Evolutionary conservation across 2,888 invertebrate genomes (phyloP).

Genomic region (Cryptocephalus primarius): DNA sequence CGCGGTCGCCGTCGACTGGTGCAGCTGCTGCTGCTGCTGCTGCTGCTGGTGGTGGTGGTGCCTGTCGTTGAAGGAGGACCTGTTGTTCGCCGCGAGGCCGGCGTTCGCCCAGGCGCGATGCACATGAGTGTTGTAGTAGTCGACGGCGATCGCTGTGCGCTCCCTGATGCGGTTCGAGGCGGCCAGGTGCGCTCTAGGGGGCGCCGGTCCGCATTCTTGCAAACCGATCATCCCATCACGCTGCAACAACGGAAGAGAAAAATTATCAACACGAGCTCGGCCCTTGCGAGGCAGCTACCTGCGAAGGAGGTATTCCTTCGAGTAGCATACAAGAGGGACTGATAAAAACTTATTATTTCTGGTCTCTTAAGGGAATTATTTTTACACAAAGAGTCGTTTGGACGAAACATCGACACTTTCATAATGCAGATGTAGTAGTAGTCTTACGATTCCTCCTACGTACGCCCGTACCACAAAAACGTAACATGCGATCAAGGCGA

Average conservation of each 20-base stretch:
- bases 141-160: slow-evolving; percentile 41
- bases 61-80: slow-evolving; percentile 33
- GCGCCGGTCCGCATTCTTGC: slow-evolving; percentile 39
- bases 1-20: slow-evolving; percentile 1
- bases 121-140: slow-evolving; percentile 44
- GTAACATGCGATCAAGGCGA: no score
- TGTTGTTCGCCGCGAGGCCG: slow-evolving; percentile 33
- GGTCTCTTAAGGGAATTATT: no score
- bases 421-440: no score
- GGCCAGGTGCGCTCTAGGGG: slow-evolving; percentile 33
- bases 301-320: no score
- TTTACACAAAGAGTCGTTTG: no score
- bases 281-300: no score
- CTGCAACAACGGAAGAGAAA: slow-evolving; percentile 24
- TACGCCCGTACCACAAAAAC: no score
- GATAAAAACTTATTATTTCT: no score
- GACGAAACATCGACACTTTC: no score
- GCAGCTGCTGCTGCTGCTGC: slow-evolving; percentile 20
- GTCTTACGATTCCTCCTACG: no score
- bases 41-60: slow-evolving; percentile 25
- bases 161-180: slow-evolving; percentile 26
- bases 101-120: slow-evolving; percentile 39
- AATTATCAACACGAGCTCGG: not conserved
- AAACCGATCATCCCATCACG: slow-evolving; percentile 42
- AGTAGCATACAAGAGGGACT: no score